Evolutionary conservation across 2,113 vertebrate species (phyloP).

Genomic region (Myxocyprinus asiaticus): DNA sequence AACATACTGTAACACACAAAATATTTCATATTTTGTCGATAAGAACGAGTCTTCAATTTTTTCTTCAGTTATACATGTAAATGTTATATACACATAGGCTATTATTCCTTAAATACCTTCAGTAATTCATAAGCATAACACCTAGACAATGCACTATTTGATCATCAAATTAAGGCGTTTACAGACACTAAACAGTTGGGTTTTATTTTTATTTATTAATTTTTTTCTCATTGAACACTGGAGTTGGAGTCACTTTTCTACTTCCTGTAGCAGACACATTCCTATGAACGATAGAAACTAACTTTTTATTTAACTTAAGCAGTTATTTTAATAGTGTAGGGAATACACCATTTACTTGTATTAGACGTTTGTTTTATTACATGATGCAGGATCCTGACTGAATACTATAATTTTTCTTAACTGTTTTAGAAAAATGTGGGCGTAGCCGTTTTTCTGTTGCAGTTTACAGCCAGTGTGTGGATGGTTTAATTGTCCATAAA

Average conservation of each 20-base stretch:
- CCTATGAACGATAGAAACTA: not conserved
- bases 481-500: not conserved
- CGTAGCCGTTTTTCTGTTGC: conserved; percentile 34
- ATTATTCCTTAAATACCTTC: not conserved
- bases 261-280: conserved; percentile 35
- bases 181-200: not conserved
- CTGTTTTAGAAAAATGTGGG: conserved; percentile 41
- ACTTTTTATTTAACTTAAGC: not conserved
- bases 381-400: no score
- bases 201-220: not conserved
- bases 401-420: not conserved
- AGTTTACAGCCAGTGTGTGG: not conserved
- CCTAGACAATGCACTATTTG: no score
- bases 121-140: not conserved
- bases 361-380: not conserved
- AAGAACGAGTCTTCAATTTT: not conserved
- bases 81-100: not conserved
- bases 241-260: conserved; percentile 33
- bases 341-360: no score
- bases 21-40: not conserved
- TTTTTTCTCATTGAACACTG: not conserved
- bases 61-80: not conserved
- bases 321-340: no score
- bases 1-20: not conserved
- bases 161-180: no score